Evolutionary conservation across 2,797 vertebrate species (phyloP).

Genomic region (Momotus momota): DNA sequence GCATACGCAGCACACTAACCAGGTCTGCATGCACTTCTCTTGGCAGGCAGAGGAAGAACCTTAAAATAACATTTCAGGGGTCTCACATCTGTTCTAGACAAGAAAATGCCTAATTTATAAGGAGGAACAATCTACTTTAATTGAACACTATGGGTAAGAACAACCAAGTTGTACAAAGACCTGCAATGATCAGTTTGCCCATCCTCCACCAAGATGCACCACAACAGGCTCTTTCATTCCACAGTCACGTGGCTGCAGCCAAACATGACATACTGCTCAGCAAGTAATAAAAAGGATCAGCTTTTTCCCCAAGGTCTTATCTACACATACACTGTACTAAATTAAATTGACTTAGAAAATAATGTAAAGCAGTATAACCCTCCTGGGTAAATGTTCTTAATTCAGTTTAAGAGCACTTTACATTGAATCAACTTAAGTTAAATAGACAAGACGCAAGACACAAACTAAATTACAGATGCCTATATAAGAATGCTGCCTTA

Average conservation of each 20-base stretch:
- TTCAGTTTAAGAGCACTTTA: conserved; percentile 59
- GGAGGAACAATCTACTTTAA: not conserved
- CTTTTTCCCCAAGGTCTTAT: conserved; percentile 57
- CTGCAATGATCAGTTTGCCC: not conserved
- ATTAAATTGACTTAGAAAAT: conserved; percentile 55
- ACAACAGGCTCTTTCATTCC: conserved; percentile 62
- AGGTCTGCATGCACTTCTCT: not conserved
- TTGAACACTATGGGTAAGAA: not conserved
- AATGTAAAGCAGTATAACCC: conserved; percentile 10
- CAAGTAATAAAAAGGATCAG: conserved; percentile 64
- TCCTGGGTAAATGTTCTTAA: conserved; percentile 44
- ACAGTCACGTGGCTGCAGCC: not conserved
- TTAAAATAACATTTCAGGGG: not conserved
- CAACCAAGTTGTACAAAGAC: not conserved
- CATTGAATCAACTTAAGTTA: conserved; percentile 42
- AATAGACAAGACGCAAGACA: conserved; percentile 35
- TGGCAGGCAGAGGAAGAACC: not conserved
- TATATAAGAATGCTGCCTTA: conserved; percentile 39
- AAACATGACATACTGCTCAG: conserved; percentile 47
- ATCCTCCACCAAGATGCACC: conserved; percentile 28
- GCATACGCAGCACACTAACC: not conserved
- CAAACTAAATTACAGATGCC: conserved; percentile 57
- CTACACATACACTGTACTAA: conserved; percentile 35
- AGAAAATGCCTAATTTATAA: not conserved
- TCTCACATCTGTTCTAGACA: not conserved